Evolutionary conservation across 2,888 invertebrate genomes (phyloP).

Genomic region (Heliconius charithonia): DNA sequence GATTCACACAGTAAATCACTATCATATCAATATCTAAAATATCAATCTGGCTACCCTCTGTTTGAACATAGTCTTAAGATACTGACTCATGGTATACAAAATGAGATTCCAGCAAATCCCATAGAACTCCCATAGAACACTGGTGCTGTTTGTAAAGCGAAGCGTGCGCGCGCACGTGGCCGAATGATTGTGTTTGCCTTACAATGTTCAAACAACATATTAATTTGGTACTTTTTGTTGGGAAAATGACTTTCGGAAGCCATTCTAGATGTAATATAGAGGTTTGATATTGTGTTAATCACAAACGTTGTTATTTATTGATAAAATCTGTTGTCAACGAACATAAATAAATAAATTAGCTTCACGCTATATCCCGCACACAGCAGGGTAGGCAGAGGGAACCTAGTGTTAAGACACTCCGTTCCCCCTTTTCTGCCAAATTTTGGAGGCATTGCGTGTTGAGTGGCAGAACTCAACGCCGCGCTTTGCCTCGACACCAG

Average conservation of each 20-base stretch:
- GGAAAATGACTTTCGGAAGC: constrained; percentile 75
- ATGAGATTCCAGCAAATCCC: constrained; percentile 79
- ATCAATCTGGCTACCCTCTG: constrained; percentile 76
- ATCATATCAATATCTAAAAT: constrained; percentile 81
- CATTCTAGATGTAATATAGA: constrained; percentile 49
- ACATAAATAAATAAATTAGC: too few species aligned
- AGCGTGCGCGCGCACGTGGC: constrained; percentile 76
- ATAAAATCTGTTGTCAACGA: background rate
- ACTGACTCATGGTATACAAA: constrained; percentile 66
- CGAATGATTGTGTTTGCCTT: constrained; percentile 80
- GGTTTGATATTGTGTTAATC: constrained; percentile 16
- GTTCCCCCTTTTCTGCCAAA: too few species aligned
- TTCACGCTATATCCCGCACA: too few species aligned
- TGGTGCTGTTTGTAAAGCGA: constrained; percentile 60
- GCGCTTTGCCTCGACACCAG: too few species aligned
- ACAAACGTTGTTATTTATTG: background rate
- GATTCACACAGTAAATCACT: constrained; percentile 78
- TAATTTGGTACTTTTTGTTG: constrained; percentile 79
- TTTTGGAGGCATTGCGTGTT: too few species aligned
- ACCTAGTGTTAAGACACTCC: too few species aligned
- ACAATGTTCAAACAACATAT: constrained; percentile 83
- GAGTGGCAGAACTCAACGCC: too few species aligned
- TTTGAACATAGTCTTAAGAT: constrained; percentile 81
- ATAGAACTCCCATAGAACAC: constrained; percentile 59
- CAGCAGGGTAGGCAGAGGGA: too few species aligned